Percentiles rank a stretch among this genome's conserved stretches.
phyloP scores from a whole-genome alignment of 2,113 vertebrate genomes.

The Hippocampus barbouri region DNA sequence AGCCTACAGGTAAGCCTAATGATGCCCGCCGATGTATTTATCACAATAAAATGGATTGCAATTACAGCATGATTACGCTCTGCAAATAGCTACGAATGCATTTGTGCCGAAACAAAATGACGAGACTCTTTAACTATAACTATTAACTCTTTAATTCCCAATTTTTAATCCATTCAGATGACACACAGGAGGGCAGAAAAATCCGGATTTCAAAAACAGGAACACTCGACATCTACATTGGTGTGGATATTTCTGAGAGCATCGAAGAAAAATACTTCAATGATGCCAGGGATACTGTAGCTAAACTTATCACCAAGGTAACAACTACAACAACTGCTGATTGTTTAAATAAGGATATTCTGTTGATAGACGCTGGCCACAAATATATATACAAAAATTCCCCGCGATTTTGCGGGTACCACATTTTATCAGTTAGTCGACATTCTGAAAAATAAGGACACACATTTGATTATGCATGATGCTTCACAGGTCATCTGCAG shows the following conservation, averaged over 20 bases:
- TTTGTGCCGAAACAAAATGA: background rate
- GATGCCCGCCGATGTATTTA: background rate
- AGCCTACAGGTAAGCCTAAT: conserved; percentile 36
- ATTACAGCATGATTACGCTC: background rate
- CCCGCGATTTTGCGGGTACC: conserved; percentile 6
- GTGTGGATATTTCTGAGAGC: conserved; percentile 71
- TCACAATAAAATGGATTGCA: background rate
- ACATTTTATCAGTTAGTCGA: conserved; percentile 25
- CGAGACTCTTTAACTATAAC: too few species aligned
- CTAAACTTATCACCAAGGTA: conserved; percentile 65
- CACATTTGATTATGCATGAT: background rate
- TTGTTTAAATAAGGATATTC: conserved; percentile 17
- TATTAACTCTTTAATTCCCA: background rate
- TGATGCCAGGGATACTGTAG: conserved; percentile 14
- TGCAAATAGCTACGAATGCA: background rate
- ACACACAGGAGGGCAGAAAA: conserved; percentile 40
- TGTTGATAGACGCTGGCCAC: conserved; percentile 26
- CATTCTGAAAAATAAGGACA: conserved; percentile 2
- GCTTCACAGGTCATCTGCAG: background rate
- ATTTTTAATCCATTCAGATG: conserved; percentile 40
- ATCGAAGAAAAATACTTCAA: conserved; percentile 11
- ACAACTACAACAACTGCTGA: conserved; percentile 21
- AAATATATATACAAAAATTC: conserved; percentile 28
- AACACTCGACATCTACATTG: conserved; percentile 73
- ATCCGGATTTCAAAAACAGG: conserved; percentile 52